Evolutionary conservation across 2,888 invertebrate genomes (phyloP), one percentile per base, ranked within the genome.

Genomic region (Noctua janthe): DNA sequence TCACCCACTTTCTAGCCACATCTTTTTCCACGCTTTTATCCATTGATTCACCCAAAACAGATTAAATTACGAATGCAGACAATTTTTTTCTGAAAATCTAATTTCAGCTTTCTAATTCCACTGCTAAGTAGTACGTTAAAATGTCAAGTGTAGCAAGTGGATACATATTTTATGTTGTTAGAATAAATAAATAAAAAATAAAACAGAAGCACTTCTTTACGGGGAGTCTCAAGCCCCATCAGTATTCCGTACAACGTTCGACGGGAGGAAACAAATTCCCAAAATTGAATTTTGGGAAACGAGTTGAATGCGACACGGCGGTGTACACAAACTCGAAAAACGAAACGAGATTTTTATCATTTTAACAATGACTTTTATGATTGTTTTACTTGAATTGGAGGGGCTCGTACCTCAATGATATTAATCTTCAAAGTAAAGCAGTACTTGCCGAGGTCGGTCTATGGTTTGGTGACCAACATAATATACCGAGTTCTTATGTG

Each of bases 231-330:
- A 83, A 78, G 82, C 89, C 92, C 87, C 95, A 97, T 97, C 95
- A 97, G 97, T 97, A 97, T 97, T 97, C 97, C 91, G 93, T 90
- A 89, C 96, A 92, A 93, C 94, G 92, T 94, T 94, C 96, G 93
- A 93, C 94, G 95, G 93, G 95, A 95, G 96, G 96, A 95, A 96
- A 97, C 97, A 97, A 97, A 97, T 97, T 97, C 95, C 96, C 97
- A 96, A 97, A 97, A 97, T 97, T 97, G 97, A 97, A 97, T 97
- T 97, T 97, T 96, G 95, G 93, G 96, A 95, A 97, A 97, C 97
- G 96, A 97, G 96, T 96, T 96, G 96, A 96, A 96, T 96, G 96
- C 97, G 96, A 96, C 97, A 96, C 97, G 95, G 96, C 94, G 94
- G 93, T 94, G 94, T 95, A 95, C 92, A 96, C 94, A 95, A 96